Evolutionary conservation across 2,113 vertebrate species (phyloP).

Genomic region (Corynorhinus townsendii): DNA sequence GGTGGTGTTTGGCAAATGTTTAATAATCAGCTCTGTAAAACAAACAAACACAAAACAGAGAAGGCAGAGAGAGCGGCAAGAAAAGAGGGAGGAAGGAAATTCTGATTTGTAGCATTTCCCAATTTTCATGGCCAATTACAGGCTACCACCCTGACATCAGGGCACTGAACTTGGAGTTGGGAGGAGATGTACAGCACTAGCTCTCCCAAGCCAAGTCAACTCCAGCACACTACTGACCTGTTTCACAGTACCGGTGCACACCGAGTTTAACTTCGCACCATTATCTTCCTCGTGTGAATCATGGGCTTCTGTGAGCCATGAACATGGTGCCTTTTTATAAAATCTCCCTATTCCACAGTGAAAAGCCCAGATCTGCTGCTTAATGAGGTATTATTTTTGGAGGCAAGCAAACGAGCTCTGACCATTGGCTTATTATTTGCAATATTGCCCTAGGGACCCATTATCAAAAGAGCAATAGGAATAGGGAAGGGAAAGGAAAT

Average conservation of each 20-base stretch:
- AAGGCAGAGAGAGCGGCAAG: not conserved
- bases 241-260: not conserved
- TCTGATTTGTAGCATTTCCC: not conserved
- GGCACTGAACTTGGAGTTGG: not conserved
- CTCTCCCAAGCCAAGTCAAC: not conserved
- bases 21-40: not conserved
- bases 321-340: not conserved
- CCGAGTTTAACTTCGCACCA: not conserved
- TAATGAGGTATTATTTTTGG: constrained; percentile 39
- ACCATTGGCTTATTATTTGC: constrained; percentile 61
- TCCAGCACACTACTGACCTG: not conserved
- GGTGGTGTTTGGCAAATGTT: not conserved
- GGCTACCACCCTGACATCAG: not conserved
- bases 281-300: not conserved
- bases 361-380: constrained; percentile 39
- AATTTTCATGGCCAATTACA: not conserved
- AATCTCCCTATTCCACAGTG: not conserved
- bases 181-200: not conserved
- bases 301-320: not conserved
- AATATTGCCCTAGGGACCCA: constrained; percentile 48
- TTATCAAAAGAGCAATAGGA: constrained; percentile 59
- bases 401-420: constrained; percentile 17
- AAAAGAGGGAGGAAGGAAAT: not conserved
- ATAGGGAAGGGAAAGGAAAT: constrained; percentile 68
- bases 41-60: not conserved